phyloP scores from a whole-genome alignment of 2,888 invertebrate genomes.

The Erynnis tages region DNA sequence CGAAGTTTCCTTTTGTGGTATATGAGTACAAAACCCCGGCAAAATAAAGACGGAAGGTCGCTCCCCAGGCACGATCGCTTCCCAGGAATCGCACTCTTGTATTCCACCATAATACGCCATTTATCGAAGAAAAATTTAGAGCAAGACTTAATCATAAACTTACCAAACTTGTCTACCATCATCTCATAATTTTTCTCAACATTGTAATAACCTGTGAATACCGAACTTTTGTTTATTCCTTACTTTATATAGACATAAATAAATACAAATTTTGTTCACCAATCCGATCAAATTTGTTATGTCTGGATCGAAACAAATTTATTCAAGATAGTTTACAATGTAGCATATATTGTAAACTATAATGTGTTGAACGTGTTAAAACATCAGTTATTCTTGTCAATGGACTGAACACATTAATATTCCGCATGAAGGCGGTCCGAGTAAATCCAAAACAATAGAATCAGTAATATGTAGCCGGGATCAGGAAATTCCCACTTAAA shows the following conservation, averaged over 20 bases:
- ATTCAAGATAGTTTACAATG: constrained; percentile 11
- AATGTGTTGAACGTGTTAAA: constrained; percentile 6
- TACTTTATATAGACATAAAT: background rate
- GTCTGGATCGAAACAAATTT: background rate
- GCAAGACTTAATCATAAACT: too few species aligned
- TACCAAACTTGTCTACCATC: too few species aligned
- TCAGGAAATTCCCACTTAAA: constrained; percentile 29
- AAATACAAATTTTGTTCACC: background rate
- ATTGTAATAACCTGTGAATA: too few species aligned
- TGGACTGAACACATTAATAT: constrained; percentile 20
- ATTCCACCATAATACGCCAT: too few species aligned
- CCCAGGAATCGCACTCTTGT: too few species aligned
- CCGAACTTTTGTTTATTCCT: background rate
- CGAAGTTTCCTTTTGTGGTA: too few species aligned
- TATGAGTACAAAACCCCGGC: too few species aligned
- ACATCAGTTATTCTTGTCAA: constrained; percentile 25
- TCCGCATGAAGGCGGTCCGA: constrained; percentile 21
- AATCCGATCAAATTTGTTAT: background rate
- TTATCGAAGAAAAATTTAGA: too few species aligned
- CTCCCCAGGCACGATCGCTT: too few species aligned
- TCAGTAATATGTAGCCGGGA: constrained; percentile 24
- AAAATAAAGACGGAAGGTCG: too few species aligned
- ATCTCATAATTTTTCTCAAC: too few species aligned
- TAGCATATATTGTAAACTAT: too few species aligned
- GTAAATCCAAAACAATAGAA: constrained; percentile 28